Evolutionary conservation across 2,113 vertebrate genomes (phyloP).

Genomic region (Lucifuga dentata): DNA sequence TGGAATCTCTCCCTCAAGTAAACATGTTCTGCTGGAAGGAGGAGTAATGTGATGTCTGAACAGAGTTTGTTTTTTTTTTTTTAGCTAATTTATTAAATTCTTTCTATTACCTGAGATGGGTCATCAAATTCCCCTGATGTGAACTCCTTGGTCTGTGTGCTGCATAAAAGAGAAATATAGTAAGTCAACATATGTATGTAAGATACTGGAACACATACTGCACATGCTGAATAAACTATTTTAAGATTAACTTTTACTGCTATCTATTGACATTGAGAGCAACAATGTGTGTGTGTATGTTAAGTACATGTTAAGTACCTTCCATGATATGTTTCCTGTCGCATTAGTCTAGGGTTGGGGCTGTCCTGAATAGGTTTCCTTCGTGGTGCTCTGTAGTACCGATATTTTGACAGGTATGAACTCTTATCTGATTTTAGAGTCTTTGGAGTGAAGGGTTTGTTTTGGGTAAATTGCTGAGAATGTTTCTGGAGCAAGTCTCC

Average conservation of each 20-base stretch:
- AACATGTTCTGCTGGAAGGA: no score
- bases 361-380: conserved; percentile 71
- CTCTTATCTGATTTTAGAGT: conserved; percentile 90
- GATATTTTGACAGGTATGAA: conserved; percentile 88
- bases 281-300: no score
- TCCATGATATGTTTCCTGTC: conserved; percentile 81
- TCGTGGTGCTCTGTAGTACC: conserved; percentile 89
- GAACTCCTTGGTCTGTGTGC: conserved; percentile 57
- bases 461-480: conserved; percentile 85
- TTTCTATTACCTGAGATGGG: conserved; percentile 71
- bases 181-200: background rate
- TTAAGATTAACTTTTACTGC: background rate
- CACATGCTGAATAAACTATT: background rate
- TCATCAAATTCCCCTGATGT: conserved; percentile 51
- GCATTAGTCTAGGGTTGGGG: conserved; percentile 10
- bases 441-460: conserved; percentile 90
- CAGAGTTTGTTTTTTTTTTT: no score
- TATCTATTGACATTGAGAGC: background rate
- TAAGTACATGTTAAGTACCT: conserved; percentile 79
- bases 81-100: conserved; percentile 1
- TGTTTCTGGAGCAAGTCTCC: conserved; percentile 92
- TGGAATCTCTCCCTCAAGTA: no score
- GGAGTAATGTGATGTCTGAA: no score
- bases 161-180: conserved; percentile 46
- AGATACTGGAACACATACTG: background rate